Conservation (phyloP, 1,140 invertebrate genomes). For the Alviniconcha marisindica region DNA sequence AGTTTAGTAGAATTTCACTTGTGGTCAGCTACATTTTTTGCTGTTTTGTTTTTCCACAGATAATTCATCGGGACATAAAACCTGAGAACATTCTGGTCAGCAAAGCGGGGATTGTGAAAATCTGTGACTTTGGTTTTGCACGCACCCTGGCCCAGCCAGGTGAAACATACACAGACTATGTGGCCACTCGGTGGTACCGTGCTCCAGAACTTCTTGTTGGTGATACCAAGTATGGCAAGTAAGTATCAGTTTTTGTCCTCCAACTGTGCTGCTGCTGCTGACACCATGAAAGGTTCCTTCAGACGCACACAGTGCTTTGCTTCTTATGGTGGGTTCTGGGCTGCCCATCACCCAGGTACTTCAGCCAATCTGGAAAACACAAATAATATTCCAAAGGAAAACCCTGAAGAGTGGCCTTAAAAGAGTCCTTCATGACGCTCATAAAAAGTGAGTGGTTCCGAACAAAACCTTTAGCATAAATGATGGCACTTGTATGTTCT, state of each 20-base stretch:
- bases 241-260: constrained; percentile 25
- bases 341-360: too few species aligned
- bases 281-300: too few species aligned
- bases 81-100: constrained; percentile 94
- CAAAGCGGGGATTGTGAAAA: constrained; percentile 87
- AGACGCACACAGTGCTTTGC: too few species aligned
- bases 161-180: constrained; percentile 99
- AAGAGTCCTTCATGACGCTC: too few species aligned
- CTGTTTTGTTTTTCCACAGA: constrained; percentile 78
- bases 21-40: background rate
- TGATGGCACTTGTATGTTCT: too few species aligned
- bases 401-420: too few species aligned
- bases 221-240: constrained; percentile 76
- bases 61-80: constrained; percentile 93
- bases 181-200: constrained; percentile 98
- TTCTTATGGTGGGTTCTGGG: too few species aligned
- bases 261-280: background rate
- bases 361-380: too few species aligned
- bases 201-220: constrained; percentile 96
- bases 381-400: too few species aligned
- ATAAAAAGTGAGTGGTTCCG: too few species aligned
- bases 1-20: background rate
- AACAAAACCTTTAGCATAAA: too few species aligned
- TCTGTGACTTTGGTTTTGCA: constrained; percentile 94
- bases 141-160: constrained; percentile 83